phyloP scores from a whole-genome alignment of 2,797 vertebrate genomes.

The Melanotaenia boesemani region DNA sequence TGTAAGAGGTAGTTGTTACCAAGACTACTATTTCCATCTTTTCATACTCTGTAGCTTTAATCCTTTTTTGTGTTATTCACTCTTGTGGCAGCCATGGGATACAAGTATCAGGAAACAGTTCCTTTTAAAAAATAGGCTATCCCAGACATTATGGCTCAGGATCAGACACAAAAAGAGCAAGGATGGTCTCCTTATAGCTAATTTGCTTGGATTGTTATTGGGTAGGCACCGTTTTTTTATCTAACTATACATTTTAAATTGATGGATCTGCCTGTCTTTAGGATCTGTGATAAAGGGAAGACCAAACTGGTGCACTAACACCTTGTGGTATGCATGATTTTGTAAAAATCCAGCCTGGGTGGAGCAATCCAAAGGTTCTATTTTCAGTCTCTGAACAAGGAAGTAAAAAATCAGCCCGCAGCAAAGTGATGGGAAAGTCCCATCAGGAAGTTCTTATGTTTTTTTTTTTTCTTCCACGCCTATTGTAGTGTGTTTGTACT shows the following conservation, averaged over 20 bases:
- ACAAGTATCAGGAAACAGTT: not conserved
- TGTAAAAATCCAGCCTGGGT: constrained; percentile 30
- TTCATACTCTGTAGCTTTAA: not conserved
- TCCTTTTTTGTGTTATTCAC: constrained; percentile 19
- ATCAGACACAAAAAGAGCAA: not conserved
- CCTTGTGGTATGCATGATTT: constrained; percentile 25
- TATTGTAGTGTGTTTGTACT: constrained; percentile 14
- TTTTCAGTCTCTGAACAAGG: constrained; percentile 66
- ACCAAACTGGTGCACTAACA: constrained; percentile 11
- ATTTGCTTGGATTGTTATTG: not conserved
- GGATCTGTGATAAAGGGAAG: not conserved
- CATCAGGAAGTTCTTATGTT: constrained; percentile 77
- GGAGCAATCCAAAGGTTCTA: constrained; percentile 54
- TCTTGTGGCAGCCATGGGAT: not conserved
- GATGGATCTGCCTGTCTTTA: not conserved
- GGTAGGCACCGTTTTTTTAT: not conserved
- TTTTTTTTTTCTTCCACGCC: constrained; percentile 47
- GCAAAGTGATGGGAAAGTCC: constrained; percentile 72
- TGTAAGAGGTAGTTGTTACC: no score
- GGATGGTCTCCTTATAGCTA: not conserved
- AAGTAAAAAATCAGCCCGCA: constrained; percentile 62
- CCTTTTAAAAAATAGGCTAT: not conserved
- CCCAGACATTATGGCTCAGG: not conserved
- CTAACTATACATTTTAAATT: constrained; percentile 13
- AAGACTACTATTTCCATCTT: not conserved